phyloP scores from a whole-genome alignment of 35 echinoderm and acorn worm genomes.

The Apostichopus parvimensis region DNA sequence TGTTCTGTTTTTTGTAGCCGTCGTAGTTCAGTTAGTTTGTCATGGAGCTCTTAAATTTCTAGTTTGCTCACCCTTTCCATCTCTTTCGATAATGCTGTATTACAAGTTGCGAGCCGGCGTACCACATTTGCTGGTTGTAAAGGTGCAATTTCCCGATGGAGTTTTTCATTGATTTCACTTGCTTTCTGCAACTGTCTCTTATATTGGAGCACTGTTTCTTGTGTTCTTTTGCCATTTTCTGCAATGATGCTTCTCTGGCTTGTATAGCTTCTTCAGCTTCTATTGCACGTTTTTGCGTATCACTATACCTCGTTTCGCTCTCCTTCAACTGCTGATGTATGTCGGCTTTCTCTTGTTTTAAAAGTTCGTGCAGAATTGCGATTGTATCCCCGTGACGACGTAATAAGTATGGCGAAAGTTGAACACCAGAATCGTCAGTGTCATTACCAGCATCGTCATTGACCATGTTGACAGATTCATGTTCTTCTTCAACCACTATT shows the following conservation, averaged over 20 bases:
- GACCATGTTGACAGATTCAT: no score
- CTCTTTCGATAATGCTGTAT: background rate
- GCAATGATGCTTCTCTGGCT: no score
- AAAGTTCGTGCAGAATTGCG: conserved; percentile 53
- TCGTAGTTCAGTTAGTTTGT: no score
- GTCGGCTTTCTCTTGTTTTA: background rate
- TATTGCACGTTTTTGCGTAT: background rate
- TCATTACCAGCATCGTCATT: no score
- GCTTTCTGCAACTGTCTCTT: background rate
- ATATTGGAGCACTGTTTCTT: background rate
- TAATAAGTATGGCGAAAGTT: no score
- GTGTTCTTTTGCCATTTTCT: background rate
- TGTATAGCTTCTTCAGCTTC: no score
- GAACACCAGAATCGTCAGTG: no score
- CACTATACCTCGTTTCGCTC: background rate
- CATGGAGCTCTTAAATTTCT: no score
- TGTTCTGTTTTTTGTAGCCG: conserved; percentile 12
- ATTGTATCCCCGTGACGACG: conserved; percentile 54
- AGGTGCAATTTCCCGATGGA: background rate
- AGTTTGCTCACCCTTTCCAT: no score
- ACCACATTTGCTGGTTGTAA: background rate
- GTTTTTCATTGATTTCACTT: background rate
- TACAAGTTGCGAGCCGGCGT: background rate
- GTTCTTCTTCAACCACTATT: no score
- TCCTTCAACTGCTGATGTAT: background rate